These are phyloP conservation scores for Cremastinae sp. DNA, from an alignment of 2,888 invertebrate species.

Conservation along the genomic window DNA sequence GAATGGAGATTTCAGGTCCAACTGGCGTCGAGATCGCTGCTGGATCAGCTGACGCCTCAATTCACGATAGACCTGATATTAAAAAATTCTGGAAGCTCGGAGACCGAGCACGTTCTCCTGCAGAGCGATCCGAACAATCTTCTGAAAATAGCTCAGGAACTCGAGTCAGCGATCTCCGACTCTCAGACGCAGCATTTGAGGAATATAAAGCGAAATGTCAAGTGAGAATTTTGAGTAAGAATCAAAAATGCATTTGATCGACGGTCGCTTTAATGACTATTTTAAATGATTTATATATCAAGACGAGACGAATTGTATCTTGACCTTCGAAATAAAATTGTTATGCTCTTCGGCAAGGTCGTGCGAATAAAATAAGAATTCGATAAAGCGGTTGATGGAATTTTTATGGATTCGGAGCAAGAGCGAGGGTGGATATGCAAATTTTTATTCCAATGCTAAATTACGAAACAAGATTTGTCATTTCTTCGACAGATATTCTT, in stretches of 20 bases:
- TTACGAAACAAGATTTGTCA: constrained; percentile 33
- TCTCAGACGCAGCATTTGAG: constrained; percentile 83
- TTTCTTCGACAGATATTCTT: background rate
- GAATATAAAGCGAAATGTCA: constrained; percentile 82
- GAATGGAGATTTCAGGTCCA: constrained; percentile 87
- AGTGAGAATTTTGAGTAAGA: constrained; percentile 58
- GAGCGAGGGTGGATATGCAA: constrained; percentile 12
- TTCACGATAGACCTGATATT: constrained; percentile 83
- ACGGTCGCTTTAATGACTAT: too few relatives aligned
- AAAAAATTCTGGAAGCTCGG: constrained; percentile 74
- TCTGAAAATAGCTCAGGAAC: constrained; percentile 81
- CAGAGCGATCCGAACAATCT: constrained; percentile 84
- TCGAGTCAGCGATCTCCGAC: constrained; percentile 83
- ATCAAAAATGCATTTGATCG: background rate
- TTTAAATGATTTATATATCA: too few relatives aligned
- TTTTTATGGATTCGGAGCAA: constrained; percentile 29
- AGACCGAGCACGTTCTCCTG: constrained; percentile 77
- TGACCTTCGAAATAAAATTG: background rate
- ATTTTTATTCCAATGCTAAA: constrained; percentile 24
- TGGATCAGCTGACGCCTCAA: constrained; percentile 83
- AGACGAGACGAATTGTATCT: too few relatives aligned
- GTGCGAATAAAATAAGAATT: background rate
- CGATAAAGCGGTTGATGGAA: constrained; percentile 3
- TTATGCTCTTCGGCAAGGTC: background rate
- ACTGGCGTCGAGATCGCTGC: constrained; percentile 83